Evolutionary conservation across 2,797 vertebrate species (phyloP), one percentile per base, ranked within the genome.

Genomic region (Manis javanica): DNA sequence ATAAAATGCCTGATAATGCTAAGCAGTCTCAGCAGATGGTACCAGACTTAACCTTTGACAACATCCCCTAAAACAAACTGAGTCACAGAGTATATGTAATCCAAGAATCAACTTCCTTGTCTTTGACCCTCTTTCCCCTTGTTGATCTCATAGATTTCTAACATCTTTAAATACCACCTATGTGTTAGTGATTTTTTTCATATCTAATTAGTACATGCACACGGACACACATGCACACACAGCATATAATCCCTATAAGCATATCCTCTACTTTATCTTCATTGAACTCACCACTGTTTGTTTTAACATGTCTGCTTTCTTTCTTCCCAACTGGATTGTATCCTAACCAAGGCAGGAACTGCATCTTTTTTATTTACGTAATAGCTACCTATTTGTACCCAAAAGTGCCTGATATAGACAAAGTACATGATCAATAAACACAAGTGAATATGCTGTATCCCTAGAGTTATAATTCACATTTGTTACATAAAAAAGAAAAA

Each of bases 21-120:
- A 90, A 75, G 81, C 31, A 92, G 75, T 93, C 51, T 94, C 75
- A 78, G 63, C 34, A 83, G 75, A 49, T 90, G 26, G 46, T n/a
- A 78, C 14, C 26, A 78, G 69, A 63, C 66, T 79, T 77, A 75
- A 34, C 42, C 7, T 85, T 46, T 9, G 1, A 46, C 46, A 46
- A 46, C 46, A 10, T 11, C 46, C 46, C 46, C 10, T 46, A 46
- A 46, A 46, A 46, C 46, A 46, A 46, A 46, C 10, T 46, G 46
- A 46, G 46, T 46, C 46, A 10, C 46, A 46, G 46, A 46, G 46
- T 46, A 10, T 46, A 46, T 46, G 46, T 51, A 84, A 12, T 59
- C 37, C 18, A 91, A 42, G 26, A 91, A 74, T 42, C 49, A 29
- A 16, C 69, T 82, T 86, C 61, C 49, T 31, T 55, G 6, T 81